Conservation (phyloP, 2,888 invertebrate genomes). For the Nasonia oneida region DNA sequence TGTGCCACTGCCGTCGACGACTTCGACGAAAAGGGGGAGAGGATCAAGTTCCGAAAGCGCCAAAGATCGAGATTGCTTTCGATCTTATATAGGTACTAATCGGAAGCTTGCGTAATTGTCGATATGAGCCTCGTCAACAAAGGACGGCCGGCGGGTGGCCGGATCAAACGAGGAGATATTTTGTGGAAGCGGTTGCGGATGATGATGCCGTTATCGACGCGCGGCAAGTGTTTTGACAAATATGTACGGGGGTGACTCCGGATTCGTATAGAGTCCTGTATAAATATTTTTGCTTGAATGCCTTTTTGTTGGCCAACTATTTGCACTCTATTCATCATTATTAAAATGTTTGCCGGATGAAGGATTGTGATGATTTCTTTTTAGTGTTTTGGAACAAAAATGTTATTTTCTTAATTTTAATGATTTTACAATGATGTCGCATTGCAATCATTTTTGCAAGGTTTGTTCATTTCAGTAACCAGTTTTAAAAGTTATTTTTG, state of each 20-base stretch:
- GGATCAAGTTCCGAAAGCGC: constrained; percentile 40
- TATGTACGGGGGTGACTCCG: background rate
- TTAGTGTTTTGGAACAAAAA: no score
- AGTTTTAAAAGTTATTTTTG: no score
- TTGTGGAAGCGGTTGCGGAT: constrained; percentile 5
- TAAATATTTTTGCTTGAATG: background rate
- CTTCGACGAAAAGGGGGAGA: background rate
- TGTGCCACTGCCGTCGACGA: background rate
- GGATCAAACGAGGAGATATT: background rate
- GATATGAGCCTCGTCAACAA: constrained; percentile 52
- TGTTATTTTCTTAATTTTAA: no score
- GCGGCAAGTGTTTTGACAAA: constrained; percentile 39
- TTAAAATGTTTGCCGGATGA: background rate
- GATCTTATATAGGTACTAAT: constrained; percentile 64
- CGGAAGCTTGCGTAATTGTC: constrained; percentile 65
- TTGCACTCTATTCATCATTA: background rate
- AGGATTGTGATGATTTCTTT: no score
- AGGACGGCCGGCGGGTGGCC: constrained; percentile 10
- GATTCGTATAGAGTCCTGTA: background rate
- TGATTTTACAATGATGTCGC: no score
- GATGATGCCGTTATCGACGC: constrained; percentile 19
- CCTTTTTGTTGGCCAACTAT: background rate
- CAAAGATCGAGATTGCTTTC: constrained; percentile 66
- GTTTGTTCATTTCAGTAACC: no score
- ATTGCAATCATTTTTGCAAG: no score